Evolutionary conservation across 2,888 invertebrate species (phyloP).

Genomic region (Oscheius sp.): DNA sequence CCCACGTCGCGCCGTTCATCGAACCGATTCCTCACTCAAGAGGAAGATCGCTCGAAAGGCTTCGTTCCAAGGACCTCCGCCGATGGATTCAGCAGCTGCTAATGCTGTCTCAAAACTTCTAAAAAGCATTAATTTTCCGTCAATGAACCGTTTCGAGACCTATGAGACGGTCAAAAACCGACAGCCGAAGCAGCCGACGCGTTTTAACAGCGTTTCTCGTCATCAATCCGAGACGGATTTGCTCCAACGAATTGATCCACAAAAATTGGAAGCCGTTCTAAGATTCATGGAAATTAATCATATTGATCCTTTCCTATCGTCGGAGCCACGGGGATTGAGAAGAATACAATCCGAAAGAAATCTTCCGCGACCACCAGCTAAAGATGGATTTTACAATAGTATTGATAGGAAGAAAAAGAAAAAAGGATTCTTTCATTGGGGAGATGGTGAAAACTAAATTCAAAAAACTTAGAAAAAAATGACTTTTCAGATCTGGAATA

Average conservation of each 20-base stretch:
- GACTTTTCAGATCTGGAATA: conserved; percentile 59
- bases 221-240: conserved; percentile 2
- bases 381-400: conserved; percentile 2
- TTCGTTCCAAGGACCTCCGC: conserved; percentile 32
- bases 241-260: conserved; percentile 15
- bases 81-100: background rate
- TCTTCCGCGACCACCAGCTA: background rate
- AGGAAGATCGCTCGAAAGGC: conserved; percentile 46
- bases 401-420: conserved; percentile 30
- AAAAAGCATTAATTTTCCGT: conserved; percentile 19
- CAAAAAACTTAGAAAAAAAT: no score
- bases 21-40: conserved; percentile 47
- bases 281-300: conserved; percentile 33
- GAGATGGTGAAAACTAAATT: no score
- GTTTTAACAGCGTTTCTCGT: background rate
- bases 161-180: background rate
- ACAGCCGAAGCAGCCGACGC: conserved; percentile 9
- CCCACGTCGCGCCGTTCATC: conserved; percentile 16
- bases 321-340: conserved; percentile 16
- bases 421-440: conserved; percentile 18
- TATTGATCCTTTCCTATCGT: conserved; percentile 29
- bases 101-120: background rate
- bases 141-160: background rate
- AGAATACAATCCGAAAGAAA: conserved; percentile 22
- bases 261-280: conserved; percentile 31